Conservation (phyloP, 2,888 invertebrate genomes). For the Amiota communis region DNA sequence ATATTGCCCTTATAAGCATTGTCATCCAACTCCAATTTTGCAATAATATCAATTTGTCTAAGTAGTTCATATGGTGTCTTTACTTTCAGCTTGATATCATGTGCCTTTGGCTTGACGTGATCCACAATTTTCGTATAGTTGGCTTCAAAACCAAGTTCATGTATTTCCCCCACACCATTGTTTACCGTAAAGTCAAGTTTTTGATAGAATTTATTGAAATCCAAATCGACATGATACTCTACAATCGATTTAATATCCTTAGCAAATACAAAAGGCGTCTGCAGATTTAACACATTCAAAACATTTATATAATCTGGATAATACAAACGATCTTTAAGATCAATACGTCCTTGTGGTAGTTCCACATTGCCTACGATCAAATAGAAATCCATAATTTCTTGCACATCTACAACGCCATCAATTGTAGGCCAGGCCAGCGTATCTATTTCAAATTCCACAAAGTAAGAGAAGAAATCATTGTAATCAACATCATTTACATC, state of each 20-base stretch:
- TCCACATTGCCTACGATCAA: constrained; percentile 74
- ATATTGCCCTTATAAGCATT: constrained; percentile 75
- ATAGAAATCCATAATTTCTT: constrained; percentile 75
- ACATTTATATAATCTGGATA: constrained; percentile 74
- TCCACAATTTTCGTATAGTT: constrained; percentile 74
- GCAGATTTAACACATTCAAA: constrained; percentile 76
- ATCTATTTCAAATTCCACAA: constrained; percentile 76
- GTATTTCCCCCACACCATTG: constrained; percentile 63
- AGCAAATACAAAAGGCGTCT: constrained; percentile 74
- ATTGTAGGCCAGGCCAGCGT: constrained; percentile 77
- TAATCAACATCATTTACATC: constrained; percentile 71
- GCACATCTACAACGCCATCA: constrained; percentile 75
- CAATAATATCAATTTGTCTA: constrained; percentile 73
- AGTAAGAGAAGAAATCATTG: constrained; percentile 74
- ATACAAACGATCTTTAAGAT: constrained; percentile 76
- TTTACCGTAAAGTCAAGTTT: constrained; percentile 74
- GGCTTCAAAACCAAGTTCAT: constrained; percentile 72
- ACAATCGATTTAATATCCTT: constrained; percentile 75
- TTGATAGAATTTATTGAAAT: constrained; percentile 73
- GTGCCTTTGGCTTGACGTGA: constrained; percentile 71
- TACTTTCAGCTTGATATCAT: constrained; percentile 74
- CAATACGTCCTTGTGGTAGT: constrained; percentile 76
- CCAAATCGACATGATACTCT: constrained; percentile 74
- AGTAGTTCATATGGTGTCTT: constrained; percentile 76
- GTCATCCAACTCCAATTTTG: constrained; percentile 74